These are phyloP conservation scores for Chromis chromis DNA, from an alignment of 2,797 vertebrate species.

Conservation along the genomic window DNA sequence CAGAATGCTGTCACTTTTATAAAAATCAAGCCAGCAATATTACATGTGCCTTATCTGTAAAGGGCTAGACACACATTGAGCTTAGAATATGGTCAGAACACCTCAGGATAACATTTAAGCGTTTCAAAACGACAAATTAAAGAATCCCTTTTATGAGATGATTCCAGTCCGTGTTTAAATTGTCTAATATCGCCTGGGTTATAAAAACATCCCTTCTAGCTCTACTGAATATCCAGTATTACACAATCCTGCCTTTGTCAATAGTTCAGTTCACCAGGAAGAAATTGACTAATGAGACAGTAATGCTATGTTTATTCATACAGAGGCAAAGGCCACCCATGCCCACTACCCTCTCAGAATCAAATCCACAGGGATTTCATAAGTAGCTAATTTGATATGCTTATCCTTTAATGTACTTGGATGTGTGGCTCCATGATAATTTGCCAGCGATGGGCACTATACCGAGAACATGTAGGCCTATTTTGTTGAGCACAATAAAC, in stretches of 20 bases:
- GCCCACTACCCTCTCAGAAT: constrained; percentile 47
- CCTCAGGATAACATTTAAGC: background rate
- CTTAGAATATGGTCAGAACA: background rate
- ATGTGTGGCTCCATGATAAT: constrained; percentile 35
- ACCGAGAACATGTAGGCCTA: constrained; percentile 45
- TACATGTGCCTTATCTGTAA: too few relatives aligned
- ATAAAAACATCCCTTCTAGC: constrained; percentile 12
- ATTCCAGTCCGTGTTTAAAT: constrained; percentile 24
- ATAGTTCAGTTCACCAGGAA: constrained; percentile 37
- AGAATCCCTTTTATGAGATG: background rate
- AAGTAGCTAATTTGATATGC: constrained; percentile 56
- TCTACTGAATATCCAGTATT: constrained; percentile 6
- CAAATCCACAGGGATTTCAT: constrained; percentile 49
- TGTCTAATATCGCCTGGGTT: constrained; percentile 7
- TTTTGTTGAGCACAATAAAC: constrained; percentile 54
- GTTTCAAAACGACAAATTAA: background rate
- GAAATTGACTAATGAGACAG: constrained; percentile 59
- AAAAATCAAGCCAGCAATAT: too few relatives aligned
- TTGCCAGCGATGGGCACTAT: constrained; percentile 38
- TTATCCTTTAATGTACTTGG: constrained; percentile 61
- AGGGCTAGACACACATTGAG: background rate
- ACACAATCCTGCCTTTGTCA: constrained; percentile 10
- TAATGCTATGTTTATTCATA: constrained; percentile 55
- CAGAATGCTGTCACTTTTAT: too few relatives aligned
- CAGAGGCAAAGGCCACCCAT: constrained; percentile 48